Conservation (phyloP, 1,140 invertebrate genomes). For the Drosophila oshimai region DNA sequence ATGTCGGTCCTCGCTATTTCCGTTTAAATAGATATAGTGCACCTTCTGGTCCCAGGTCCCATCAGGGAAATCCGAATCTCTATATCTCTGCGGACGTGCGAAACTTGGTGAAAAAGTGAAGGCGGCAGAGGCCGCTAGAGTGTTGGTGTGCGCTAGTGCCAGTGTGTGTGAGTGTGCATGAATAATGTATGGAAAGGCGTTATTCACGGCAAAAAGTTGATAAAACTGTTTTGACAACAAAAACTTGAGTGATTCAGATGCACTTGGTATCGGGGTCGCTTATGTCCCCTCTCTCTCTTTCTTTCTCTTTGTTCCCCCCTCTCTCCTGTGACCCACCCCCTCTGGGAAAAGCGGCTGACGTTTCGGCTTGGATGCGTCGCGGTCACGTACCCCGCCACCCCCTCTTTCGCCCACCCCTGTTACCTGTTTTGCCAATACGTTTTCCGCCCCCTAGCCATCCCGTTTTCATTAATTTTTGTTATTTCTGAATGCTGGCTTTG, state of each 20-base stretch:
- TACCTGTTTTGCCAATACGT: constrained; percentile 48
- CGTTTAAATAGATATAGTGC: constrained; percentile 49
- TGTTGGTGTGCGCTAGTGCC: constrained; percentile 8
- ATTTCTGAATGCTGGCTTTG: constrained; percentile 41
- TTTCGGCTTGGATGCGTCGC: constrained; percentile 15
- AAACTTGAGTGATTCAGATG: constrained; percentile 40
- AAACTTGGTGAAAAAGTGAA: constrained; percentile 9
- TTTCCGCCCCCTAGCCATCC: constrained; percentile 7
- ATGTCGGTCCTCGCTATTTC: constrained; percentile 67
- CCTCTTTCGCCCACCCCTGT: neutral
- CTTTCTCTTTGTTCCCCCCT: neutral
- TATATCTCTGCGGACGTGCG: constrained; percentile 22
- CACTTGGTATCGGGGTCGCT: constrained; percentile 42
- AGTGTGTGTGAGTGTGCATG: constrained; percentile 4
- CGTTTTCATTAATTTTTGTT: constrained; percentile 60
- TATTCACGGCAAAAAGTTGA: constrained; percentile 25
- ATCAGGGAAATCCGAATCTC: neutral
- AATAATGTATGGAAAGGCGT: constrained; percentile 28
- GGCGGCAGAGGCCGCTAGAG: constrained; percentile 3
- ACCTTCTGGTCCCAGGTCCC: constrained; percentile 9
- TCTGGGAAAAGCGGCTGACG: constrained; percentile 10
- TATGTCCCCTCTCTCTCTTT: neutral
- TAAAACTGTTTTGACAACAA: constrained; percentile 46
- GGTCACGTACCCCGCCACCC: constrained; percentile 8
- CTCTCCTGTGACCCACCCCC: constrained; percentile 7